phyloP scores from a whole-genome alignment of 2,888 invertebrate genomes.

The Cryptocheilus praepositus region DNA sequence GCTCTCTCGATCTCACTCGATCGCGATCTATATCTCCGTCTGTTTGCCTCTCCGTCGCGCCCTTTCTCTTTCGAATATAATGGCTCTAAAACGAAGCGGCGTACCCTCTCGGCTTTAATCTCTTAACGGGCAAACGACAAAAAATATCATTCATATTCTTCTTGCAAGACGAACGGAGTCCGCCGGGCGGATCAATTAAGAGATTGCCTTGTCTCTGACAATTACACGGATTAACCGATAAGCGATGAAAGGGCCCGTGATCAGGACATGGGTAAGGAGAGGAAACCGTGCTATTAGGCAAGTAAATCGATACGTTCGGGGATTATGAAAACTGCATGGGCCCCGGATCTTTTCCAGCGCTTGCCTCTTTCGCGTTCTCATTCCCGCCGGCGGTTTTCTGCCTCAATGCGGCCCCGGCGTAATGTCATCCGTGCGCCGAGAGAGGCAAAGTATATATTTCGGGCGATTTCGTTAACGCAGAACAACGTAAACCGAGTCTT shows the following conservation, averaged over 20 bases:
- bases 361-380: no score
- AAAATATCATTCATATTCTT: slow-evolving; percentile 65
- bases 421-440: no score
- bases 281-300: no score
- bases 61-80: slow-evolving; percentile 57
- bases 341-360: slow-evolving; percentile 3
- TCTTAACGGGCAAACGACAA: slow-evolving; percentile 69
- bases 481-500: no score
- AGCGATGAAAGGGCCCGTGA: slow-evolving; percentile 8
- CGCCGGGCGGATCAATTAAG: slow-evolving; percentile 57
- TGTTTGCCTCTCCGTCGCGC: slow-evolving; percentile 11
- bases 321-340: slow-evolving; percentile 24
- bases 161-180: slow-evolving; percentile 37
- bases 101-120: slow-evolving; percentile 67
- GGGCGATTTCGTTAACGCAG: no score
- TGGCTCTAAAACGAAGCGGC: slow-evolving; percentile 67
- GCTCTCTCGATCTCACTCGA: slow-evolving; percentile 7
- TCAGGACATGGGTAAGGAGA: slow-evolving; percentile 9
- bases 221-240: slow-evolving; percentile 46
- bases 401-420: no score
- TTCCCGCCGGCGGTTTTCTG: no score
- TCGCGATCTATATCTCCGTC: neutral
- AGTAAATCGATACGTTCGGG: slow-evolving; percentile 7
- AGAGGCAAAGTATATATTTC: no score
- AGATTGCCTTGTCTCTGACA: slow-evolving; percentile 57